These are phyloP conservation scores for Drosophila gaucha DNA, from an alignment of 2,888 invertebrate genomes.

Conservation along the genomic window DNA sequence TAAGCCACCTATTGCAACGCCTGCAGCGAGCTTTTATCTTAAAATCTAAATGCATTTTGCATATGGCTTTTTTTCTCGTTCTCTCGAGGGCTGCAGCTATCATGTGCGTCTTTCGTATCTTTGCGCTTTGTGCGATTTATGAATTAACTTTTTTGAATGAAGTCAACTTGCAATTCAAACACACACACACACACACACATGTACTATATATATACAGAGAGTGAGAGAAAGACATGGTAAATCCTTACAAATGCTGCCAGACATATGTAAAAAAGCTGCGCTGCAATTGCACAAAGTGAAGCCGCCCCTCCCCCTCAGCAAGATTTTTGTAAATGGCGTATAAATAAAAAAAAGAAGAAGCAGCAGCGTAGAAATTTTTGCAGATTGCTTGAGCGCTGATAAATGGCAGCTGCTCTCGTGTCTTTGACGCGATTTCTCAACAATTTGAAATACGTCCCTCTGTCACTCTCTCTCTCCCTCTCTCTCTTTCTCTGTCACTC, in stretches of 20 bases:
- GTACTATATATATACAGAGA: too few relatives aligned
- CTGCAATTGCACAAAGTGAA: constrained; percentile 56
- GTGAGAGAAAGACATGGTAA: constrained; percentile 53
- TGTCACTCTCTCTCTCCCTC: background rate
- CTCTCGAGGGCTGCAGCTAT: constrained; percentile 7
- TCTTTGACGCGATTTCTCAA: constrained; percentile 41
- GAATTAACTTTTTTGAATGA: constrained; percentile 79
- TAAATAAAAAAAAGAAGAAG: constrained; percentile 42
- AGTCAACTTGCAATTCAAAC: constrained; percentile 60
- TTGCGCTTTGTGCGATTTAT: constrained; percentile 77
- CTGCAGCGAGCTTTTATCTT: constrained; percentile 68
- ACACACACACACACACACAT: constrained; percentile 28
- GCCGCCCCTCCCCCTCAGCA: constrained; percentile 9
- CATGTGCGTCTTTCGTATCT: constrained; percentile 68
- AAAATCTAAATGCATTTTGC: constrained; percentile 70
- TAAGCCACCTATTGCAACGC: constrained; percentile 22
- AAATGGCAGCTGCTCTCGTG: constrained; percentile 59
- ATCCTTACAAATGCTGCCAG: constrained; percentile 76
- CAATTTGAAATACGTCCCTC: constrained; percentile 6
- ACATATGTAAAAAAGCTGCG: constrained; percentile 59
- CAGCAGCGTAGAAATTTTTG: constrained; percentile 46
- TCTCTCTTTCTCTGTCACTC: background rate
- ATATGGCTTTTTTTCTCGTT: constrained; percentile 30
- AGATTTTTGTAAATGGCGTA: constrained; percentile 54
- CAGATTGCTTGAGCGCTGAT: constrained; percentile 66